These are phyloP conservation scores for Danionella cerebrum DNA, from an alignment of 2,113 vertebrate species.

Conservation along the genomic window DNA sequence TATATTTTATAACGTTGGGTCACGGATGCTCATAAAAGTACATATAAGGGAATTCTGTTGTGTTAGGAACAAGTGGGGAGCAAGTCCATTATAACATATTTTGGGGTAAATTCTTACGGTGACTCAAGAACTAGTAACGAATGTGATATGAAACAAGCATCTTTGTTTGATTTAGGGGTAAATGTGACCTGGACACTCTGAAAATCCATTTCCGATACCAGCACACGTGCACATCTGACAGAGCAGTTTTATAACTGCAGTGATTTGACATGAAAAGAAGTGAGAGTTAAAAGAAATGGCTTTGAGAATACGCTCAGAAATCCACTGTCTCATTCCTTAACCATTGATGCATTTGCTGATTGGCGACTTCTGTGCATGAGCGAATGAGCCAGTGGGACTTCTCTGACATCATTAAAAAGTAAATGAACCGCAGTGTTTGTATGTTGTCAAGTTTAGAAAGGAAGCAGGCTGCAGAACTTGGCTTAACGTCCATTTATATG, in stretches of 20 bases:
- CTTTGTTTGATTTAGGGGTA: too few relatives aligned
- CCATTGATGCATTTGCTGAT: background rate
- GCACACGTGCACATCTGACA: background rate
- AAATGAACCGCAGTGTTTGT: background rate
- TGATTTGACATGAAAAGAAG: background rate
- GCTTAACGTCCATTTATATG: background rate
- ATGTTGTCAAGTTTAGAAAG: background rate
- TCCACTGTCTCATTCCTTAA: too few relatives aligned
- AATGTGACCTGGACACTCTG: background rate
- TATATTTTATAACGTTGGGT: too few relatives aligned
- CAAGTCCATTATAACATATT: too few relatives aligned
- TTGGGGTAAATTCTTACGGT: too few relatives aligned
- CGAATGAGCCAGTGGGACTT: slow-evolving; percentile 1
- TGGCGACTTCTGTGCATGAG: background rate
- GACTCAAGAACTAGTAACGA: too few relatives aligned
- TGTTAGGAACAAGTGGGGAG: too few relatives aligned
- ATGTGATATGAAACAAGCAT: too few relatives aligned
- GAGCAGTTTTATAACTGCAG: background rate
- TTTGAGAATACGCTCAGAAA: background rate
- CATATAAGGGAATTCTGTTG: too few relatives aligned
- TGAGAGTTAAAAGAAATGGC: background rate
- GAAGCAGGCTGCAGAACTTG: slow-evolving; percentile 12
- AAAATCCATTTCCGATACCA: background rate
- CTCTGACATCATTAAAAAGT: slow-evolving; percentile 13
- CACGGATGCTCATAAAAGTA: too few relatives aligned